Conservation (phyloP, 2,888 invertebrate species). For the Hirudinaria manillensis region DNA sequence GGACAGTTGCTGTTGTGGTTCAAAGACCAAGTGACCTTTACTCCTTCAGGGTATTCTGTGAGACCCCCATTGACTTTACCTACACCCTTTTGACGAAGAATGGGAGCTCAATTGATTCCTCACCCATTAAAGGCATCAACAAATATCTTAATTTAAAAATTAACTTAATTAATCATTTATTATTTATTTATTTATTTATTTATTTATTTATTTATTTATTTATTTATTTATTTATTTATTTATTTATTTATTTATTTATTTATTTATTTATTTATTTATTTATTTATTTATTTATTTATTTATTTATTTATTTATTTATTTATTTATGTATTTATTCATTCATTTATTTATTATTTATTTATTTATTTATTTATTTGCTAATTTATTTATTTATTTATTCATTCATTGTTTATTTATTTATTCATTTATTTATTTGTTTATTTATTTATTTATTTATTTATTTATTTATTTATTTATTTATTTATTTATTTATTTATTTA, state of each 20-base stretch:
- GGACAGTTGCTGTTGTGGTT: not conserved
- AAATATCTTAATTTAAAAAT: conserved; percentile 4
- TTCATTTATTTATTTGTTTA: too few species aligned
- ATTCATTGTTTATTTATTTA: too few species aligned
- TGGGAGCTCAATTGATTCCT: not conserved
- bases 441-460: too few species aligned
- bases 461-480: too few species aligned
- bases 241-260: not conserved
- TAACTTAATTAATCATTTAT: not conserved
- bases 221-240: not conserved
- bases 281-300: too few species aligned
- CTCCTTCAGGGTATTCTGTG: not conserved
- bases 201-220: not conserved
- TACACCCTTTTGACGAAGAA: not conserved
- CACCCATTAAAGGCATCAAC: not conserved
- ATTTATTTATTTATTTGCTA: too few species aligned
- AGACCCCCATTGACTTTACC: not conserved
- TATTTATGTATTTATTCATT: too few species aligned
- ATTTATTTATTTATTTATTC: too few species aligned
- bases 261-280: too few species aligned
- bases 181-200: not conserved
- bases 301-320: too few species aligned
- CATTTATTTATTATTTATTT: too few species aligned
- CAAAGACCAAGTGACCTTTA: not conserved
- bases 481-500: too few species aligned